These are phyloP conservation scores for Nipponacmea schrenckii DNA, from an alignment of 2,888 invertebrate species.

Conservation along the genomic window DNA sequence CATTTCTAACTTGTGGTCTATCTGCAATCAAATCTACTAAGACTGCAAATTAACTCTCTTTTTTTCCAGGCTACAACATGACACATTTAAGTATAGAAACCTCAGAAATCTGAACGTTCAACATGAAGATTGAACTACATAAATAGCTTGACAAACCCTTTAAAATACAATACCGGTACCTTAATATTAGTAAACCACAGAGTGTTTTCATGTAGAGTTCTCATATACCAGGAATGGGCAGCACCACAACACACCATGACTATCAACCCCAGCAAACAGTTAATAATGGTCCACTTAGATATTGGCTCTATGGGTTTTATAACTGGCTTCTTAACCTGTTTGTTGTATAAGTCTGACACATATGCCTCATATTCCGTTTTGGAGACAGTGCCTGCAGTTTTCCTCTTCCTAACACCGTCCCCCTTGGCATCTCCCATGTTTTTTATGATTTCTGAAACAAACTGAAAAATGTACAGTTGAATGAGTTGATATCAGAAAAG, in stretches of 20 bases:
- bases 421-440: too few species aligned
- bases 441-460: too few species aligned
- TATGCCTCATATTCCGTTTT: not conserved
- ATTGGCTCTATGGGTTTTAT: not conserved
- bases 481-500: too few species aligned
- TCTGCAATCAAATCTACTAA: too few species aligned
- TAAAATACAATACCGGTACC: slow-evolving; percentile 14
- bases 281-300: not conserved
- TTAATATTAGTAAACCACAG: slow-evolving; percentile 69
- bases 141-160: too few species aligned
- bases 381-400: not conserved
- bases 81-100: too few species aligned
- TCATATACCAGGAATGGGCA: slow-evolving; percentile 52
- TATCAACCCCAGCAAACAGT: slow-evolving; percentile 32
- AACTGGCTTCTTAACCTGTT: not conserved
- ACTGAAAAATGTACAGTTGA: too few species aligned
- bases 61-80: too few species aligned
- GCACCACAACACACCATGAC: slow-evolving; percentile 46
- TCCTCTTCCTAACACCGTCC: not conserved
- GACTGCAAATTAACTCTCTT: too few species aligned
- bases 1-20: too few species aligned
- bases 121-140: too few species aligned
- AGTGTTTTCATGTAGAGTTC: slow-evolving; percentile 68
- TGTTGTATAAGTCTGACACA: not conserved
- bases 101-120: too few species aligned